phyloP scores from a whole-genome alignment of 1,140 invertebrate species.

The Brachystomella parvula region DNA sequence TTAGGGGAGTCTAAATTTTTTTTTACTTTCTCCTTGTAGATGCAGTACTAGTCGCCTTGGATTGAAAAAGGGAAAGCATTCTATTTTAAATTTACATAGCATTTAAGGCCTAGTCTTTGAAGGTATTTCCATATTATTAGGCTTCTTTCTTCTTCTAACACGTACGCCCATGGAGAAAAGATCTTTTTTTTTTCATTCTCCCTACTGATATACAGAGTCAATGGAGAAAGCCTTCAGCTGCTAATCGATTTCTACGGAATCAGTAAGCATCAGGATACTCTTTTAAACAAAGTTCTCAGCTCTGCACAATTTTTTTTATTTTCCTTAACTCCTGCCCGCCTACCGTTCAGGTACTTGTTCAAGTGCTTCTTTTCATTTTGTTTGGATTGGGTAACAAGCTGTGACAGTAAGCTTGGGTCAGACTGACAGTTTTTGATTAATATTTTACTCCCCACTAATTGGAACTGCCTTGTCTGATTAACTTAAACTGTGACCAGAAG shows the following conservation, averaged over 20 bases:
- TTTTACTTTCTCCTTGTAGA: no score
- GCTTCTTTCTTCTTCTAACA: neutral
- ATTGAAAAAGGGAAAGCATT: neutral
- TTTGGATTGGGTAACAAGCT: neutral
- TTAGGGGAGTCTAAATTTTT: neutral
- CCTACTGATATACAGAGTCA: neutral
- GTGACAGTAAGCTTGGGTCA: neutral
- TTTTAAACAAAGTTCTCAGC: neutral
- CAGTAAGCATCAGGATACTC: no score
- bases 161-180: neutral
- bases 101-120: neutral
- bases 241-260: neutral
- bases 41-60: neutral
- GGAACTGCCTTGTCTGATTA: neutral
- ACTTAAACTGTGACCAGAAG: neutral
- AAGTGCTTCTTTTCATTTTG: no score
- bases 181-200: neutral
- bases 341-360: neutral
- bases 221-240: neutral
- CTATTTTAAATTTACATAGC: neutral
- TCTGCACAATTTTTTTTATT: no score
- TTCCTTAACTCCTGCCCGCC: neutral
- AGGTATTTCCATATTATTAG: constrained; percentile 9
- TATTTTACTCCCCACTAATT: neutral
- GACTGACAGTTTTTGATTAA: neutral